Conservation (phyloP, 2,888 invertebrate species). For the Drosophila mayaguana region DNA sequence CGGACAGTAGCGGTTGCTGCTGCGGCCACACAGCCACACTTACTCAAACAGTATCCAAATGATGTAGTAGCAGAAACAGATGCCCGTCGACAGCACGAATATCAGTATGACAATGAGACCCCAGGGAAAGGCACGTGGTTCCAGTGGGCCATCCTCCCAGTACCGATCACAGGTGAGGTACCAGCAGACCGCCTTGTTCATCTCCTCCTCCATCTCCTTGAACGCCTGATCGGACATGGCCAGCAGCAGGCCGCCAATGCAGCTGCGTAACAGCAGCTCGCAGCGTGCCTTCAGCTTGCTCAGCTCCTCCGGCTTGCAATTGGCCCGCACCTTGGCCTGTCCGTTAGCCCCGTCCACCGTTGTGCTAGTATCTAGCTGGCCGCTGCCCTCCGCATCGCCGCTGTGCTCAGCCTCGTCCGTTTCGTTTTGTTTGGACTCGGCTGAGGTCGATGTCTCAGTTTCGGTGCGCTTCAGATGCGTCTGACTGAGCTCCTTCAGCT, state of each 20-base stretch:
- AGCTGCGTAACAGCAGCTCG: constrained; percentile 91
- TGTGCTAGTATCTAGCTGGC: constrained; percentile 33
- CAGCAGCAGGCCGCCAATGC: constrained; percentile 92
- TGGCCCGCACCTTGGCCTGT: constrained; percentile 88
- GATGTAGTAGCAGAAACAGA: constrained; percentile 96
- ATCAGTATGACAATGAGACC: constrained; percentile 91
- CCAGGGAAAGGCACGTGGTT: constrained; percentile 93
- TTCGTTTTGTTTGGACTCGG: constrained; percentile 48
- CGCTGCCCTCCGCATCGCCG: constrained; percentile 61
- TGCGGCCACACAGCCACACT: constrained; percentile 84
- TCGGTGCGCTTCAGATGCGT: constrained; percentile 50
- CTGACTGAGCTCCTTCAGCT: constrained; percentile 69
- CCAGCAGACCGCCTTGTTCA: constrained; percentile 96
- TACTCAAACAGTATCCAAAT: constrained; percentile 97
- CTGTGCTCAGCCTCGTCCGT: constrained; percentile 51
- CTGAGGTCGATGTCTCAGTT: not conserved
- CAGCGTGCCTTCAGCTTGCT: constrained; percentile 90
- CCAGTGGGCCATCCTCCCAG: constrained; percentile 93
- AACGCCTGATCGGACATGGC: constrained; percentile 93
- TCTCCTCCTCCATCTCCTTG: constrained; percentile 94
- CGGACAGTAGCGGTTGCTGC: constrained; percentile 14
- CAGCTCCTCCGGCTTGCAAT: constrained; percentile 92
- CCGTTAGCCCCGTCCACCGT: constrained; percentile 40
- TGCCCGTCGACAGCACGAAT: constrained; percentile 92
- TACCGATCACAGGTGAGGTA: constrained; percentile 96